Percentiles rank a stretch among this genome's conserved stretches.
Conservation (phyloP, 1,140 invertebrate genomes). For the Phortica variegata region DNA sequence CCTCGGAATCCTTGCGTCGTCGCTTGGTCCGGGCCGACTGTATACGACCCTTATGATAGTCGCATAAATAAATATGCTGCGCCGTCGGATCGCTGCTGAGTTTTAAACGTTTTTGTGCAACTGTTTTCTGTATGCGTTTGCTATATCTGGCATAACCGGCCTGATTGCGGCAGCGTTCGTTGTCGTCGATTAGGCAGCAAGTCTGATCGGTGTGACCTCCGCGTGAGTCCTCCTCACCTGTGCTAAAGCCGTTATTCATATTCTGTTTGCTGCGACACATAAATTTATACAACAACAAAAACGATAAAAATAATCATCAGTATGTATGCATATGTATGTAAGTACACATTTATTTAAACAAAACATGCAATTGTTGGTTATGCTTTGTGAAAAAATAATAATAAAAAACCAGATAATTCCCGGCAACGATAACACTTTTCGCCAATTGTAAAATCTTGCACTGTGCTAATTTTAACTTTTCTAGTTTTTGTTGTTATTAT, state of each 20-base stretch:
- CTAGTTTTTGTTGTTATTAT: too few species aligned
- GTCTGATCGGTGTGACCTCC: conserved; percentile 81
- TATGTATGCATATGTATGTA: too few species aligned
- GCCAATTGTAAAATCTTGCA: too few species aligned
- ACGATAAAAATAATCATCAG: too few species aligned
- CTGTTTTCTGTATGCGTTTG: conserved; percentile 94
- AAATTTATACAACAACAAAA: too few species aligned
- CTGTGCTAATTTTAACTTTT: too few species aligned
- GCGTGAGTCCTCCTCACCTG: conserved; percentile 84
- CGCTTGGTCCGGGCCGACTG: conserved; percentile 87
- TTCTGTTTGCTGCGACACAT: too few species aligned
- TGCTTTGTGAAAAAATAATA: too few species aligned
- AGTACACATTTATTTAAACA: too few species aligned
- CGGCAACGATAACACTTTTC: too few species aligned
- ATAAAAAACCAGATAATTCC: too few species aligned
- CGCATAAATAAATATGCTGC: conserved; percentile 94
- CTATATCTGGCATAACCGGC: conserved; percentile 96
- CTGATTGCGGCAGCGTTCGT: conserved; percentile 74
- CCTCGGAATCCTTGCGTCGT: conserved; percentile 87
- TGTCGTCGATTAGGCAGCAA: conserved; percentile 91
- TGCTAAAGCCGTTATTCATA: conserved; percentile 82
- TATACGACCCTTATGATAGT: conserved; percentile 93
- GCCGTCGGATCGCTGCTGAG: conserved; percentile 83
- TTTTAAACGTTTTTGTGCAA: conserved; percentile 87
- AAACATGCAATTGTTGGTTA: too few species aligned